Evolutionary conservation across 2,797 vertebrate genomes (phyloP), one percentile per base, ranked within the genome.

Genomic region (Enteromius argenteus): DNA sequence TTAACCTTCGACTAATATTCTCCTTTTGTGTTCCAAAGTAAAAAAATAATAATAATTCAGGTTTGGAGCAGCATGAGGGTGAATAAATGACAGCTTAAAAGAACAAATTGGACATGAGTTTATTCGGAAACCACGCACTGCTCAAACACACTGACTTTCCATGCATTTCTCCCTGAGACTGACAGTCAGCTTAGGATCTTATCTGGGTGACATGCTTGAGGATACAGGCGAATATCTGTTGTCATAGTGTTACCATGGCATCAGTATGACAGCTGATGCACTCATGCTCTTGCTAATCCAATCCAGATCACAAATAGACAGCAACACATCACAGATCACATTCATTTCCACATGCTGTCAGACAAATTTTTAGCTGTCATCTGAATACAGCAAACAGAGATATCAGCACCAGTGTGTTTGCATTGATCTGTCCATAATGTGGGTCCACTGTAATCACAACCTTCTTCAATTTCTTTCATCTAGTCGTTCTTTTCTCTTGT

Each of bases 291-390:
- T 39, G 60, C 51, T 74, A 77, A 79, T 73, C 14, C 73, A 58
- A 53, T n/a, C 9, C 53, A 85, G 17, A 81, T 74, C 23, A 74
- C 84, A 80, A 85, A 75, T 49, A 67, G 62, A 66, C 42, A 35
- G 58, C 32, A 32, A 21, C 58, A 74, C 56, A 83, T 77, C 62
- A 77, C 73, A 69, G 32, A 68, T 77, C 64, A n/a, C 64, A 78
- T 69, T 67, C 13, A 71, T 32, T 49, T 69, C 21, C 19, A 78
- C 64, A 71, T 73, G 75, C 72, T 72, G 67, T 81, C 72, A 27
- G 58, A 4, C 32, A n/a, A 44, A 58, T 30, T 9, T 53, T 30
- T 39, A n/a, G 15, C 58, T 66, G 72, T 15, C 10, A 14, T 44
- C 53, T 53, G 15, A 66, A 53, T 39, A 39, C n/a, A 39, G 32